Conservation (phyloP, 2,797 vertebrate species). For the Cephalopachus bancanus region DNA sequence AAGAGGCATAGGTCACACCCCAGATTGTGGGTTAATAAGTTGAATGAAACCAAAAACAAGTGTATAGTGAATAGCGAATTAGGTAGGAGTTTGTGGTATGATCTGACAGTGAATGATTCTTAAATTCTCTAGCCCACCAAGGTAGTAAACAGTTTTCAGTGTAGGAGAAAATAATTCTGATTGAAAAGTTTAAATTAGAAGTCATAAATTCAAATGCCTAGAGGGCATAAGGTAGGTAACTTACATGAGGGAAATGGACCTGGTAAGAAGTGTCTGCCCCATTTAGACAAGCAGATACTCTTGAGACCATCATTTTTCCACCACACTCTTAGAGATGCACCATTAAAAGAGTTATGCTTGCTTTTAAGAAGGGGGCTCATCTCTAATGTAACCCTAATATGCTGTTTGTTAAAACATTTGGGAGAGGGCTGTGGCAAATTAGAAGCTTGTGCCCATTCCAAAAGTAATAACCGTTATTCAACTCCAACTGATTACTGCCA, state of each 20-base stretch:
- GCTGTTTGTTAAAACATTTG: neutral
- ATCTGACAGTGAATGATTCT: neutral
- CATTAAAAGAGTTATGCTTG: neutral
- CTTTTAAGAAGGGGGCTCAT: neutral
- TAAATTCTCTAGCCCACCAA: neutral
- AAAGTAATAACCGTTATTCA: neutral
- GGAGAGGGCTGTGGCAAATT: neutral
- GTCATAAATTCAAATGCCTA: constrained; percentile 45
- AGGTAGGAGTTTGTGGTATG: neutral
- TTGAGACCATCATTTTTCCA: neutral
- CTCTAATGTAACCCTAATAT: neutral
- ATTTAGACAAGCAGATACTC: neutral
- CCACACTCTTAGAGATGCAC: neutral
- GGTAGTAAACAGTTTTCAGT: neutral
- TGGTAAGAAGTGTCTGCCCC: neutral
- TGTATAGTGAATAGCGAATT: neutral
- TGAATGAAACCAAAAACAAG: constrained; percentile 30
- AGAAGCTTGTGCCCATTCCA: neutral
- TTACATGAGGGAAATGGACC: neutral
- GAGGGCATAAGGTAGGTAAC: neutral
- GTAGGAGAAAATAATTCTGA: constrained; percentile 38
- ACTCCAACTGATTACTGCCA: neutral
- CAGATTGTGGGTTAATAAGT: neutral
- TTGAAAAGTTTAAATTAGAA: neutral
- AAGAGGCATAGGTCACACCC: constrained; percentile 12